Conservation (phyloP, 2,797 vertebrate species). For the Sebastes alutus region DNA sequence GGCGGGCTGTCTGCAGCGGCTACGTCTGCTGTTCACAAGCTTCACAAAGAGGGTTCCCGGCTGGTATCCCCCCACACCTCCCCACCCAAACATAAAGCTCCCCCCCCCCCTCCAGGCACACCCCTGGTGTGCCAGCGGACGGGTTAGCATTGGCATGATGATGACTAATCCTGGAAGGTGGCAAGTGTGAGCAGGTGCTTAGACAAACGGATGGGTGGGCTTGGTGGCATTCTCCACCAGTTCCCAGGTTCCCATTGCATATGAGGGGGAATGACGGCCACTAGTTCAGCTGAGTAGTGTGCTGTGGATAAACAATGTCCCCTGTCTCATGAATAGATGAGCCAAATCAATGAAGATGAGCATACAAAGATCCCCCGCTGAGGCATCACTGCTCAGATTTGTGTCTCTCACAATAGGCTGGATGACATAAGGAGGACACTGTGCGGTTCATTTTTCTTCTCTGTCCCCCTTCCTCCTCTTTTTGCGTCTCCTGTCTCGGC, state of each 20-base stretch:
- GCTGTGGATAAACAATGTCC: slow-evolving; percentile 79
- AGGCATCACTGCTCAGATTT: slow-evolving; percentile 85
- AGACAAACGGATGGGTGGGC: slow-evolving; percentile 70
- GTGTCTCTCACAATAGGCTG: slow-evolving; percentile 84
- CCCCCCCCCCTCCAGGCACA: slow-evolving; percentile 1
- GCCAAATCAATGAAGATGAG: slow-evolving; percentile 85
- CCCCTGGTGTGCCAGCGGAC: slow-evolving; percentile 68
- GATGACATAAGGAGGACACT: slow-evolving; percentile 87
- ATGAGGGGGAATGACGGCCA: slow-evolving; percentile 60
- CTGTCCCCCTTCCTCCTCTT: slow-evolving; percentile 46
- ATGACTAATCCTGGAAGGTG: slow-evolving; percentile 78
- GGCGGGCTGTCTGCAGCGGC: slow-evolving; percentile 63
- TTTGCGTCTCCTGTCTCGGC: slow-evolving; percentile 66
- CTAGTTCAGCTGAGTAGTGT: slow-evolving; percentile 74
- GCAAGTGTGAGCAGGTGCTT: slow-evolving; percentile 79
- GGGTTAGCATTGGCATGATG: slow-evolving; percentile 70
- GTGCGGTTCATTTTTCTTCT: slow-evolving; percentile 82
- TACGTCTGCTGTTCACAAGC: slow-evolving; percentile 66
- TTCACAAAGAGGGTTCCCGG: slow-evolving; percentile 69
- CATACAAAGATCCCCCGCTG: slow-evolving; percentile 85
- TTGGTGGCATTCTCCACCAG: slow-evolving; percentile 61
- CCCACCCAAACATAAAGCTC: slow-evolving; percentile 38
- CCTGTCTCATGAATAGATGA: slow-evolving; percentile 83
- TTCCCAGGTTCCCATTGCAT: slow-evolving; percentile 74
- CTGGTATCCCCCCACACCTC: slow-evolving; percentile 37